phyloP scores from a whole-genome alignment of 1,140 invertebrate species.

The Stegodyphus mimosarum region DNA sequence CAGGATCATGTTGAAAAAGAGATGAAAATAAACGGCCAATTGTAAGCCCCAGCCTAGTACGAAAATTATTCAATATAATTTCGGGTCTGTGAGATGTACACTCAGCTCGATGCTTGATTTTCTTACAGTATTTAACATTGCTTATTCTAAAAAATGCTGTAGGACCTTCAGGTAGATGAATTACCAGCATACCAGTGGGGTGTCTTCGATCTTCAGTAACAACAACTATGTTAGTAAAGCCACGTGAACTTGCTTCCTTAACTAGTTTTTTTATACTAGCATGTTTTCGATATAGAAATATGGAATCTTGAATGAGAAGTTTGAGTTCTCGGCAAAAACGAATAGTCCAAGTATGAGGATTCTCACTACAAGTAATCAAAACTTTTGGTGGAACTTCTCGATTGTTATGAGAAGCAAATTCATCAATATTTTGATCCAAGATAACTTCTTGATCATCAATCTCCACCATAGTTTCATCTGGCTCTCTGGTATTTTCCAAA shows the following conservation, averaged over 20 bases:
- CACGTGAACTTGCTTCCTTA: constrained; percentile 79
- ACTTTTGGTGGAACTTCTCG: constrained; percentile 91
- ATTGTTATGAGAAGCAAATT: constrained; percentile 87
- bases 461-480: constrained; percentile 89
- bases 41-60: constrained; percentile 89
- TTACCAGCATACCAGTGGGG: constrained; percentile 89
- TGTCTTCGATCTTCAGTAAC: constrained; percentile 92
- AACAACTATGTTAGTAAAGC: constrained; percentile 91
- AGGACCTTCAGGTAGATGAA: constrained; percentile 95
- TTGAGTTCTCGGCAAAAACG: constrained; percentile 92
- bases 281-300: constrained; percentile 80
- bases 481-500: constrained; percentile 89
- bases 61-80: constrained; percentile 96
- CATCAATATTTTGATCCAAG: constrained; percentile 84
- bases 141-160: constrained; percentile 84
- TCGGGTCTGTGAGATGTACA: constrained; percentile 90
- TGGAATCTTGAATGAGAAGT: constrained; percentile 91
- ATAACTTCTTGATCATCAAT: constrained; percentile 82
- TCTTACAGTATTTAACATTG: constrained; percentile 68
- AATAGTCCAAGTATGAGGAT: constrained; percentile 87
- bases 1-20: constrained; percentile 94
- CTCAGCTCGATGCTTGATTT: constrained; percentile 65
- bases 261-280: constrained; percentile 94
- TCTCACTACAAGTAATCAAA: constrained; percentile 92
- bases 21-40: constrained; percentile 94